phyloP scores from a whole-genome alignment of 2,888 invertebrate genomes.

The Salpingus planirostris region DNA sequence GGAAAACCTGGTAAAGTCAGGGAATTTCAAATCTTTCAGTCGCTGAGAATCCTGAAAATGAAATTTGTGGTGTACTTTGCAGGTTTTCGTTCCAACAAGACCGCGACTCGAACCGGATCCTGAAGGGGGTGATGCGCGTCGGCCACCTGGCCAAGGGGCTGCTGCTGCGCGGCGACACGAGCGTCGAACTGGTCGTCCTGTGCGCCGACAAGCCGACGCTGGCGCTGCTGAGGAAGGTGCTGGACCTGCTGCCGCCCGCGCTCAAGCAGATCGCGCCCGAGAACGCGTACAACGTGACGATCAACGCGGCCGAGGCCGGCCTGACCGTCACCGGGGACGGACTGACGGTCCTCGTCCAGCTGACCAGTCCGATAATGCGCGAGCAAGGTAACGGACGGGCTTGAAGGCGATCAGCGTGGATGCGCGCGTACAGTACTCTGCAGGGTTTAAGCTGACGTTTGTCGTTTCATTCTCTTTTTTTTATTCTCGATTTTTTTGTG shows the following conservation, averaged over 20 bases:
- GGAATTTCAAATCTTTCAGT: too few relatives aligned
- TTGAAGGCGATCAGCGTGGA: slow-evolving; percentile 7
- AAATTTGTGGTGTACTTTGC: too few relatives aligned
- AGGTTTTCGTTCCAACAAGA: slow-evolving; percentile 61
- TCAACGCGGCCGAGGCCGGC: slow-evolving; percentile 77
- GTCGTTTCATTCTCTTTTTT: slow-evolving; percentile 6
- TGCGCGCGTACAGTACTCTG: slow-evolving; percentile 36
- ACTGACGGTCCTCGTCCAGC: slow-evolving; percentile 75
- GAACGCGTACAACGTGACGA: slow-evolving; percentile 73
- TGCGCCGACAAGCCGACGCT: slow-evolving; percentile 91
- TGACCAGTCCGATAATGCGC: slow-evolving; percentile 89
- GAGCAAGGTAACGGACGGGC: slow-evolving; percentile 54
- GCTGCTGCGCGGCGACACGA: slow-evolving; percentile 79
- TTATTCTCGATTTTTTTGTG: too few relatives aligned
- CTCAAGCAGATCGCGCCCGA: slow-evolving; percentile 63
- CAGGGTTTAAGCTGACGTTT: slow-evolving; percentile 39
- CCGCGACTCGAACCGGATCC: slow-evolving; percentile 55
- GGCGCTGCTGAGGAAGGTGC: slow-evolving; percentile 73
- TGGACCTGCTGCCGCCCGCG: slow-evolving; percentile 73
- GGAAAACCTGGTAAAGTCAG: too few relatives aligned
- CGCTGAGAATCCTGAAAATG: too few relatives aligned
- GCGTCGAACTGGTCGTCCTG: slow-evolving; percentile 86
- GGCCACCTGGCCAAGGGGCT: slow-evolving; percentile 86
- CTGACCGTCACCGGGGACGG: slow-evolving; percentile 72
- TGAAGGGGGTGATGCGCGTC: slow-evolving; percentile 96